Conservation (phyloP, 23 tunicate species). For the Trididemnum nubilum region DNA sequence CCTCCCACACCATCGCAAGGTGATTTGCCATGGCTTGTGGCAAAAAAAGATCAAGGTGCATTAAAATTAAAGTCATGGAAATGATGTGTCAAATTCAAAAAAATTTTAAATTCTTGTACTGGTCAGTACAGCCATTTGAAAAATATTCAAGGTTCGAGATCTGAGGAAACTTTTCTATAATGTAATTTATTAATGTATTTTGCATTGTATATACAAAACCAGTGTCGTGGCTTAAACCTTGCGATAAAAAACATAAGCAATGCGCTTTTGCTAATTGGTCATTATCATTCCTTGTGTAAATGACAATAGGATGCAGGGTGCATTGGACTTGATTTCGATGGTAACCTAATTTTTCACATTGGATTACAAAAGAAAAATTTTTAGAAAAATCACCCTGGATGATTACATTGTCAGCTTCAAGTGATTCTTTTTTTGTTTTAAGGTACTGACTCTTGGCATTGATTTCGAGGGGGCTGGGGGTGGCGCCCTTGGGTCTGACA, state of each 20-base stretch:
- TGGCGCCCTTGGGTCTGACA: too few species aligned
- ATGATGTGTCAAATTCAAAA: constrained; percentile 27
- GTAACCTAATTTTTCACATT: constrained; percentile 7
- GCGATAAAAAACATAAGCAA: constrained; percentile 6
- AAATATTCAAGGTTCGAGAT: constrained; percentile 9
- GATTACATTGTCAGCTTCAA: constrained; percentile 9
- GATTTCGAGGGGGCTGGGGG: too few species aligned
- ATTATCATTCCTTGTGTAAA: neutral
- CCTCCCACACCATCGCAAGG: constrained; percentile 36
- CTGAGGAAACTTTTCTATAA: constrained; percentile 17
- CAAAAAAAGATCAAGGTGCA: constrained; percentile 33
- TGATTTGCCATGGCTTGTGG: constrained; percentile 60
- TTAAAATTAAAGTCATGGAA: constrained; percentile 8
- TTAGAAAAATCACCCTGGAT: constrained; percentile 31
- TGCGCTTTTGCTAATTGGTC: neutral
- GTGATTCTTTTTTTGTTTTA: constrained; percentile 9
- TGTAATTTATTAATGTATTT: neutral
- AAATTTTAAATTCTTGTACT: constrained; percentile 31
- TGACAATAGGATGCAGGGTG: constrained; percentile 27
- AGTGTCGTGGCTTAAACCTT: constrained; percentile 12
- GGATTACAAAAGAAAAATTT: constrained; percentile 35
- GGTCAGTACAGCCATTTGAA: constrained; percentile 24
- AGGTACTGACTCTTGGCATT: too few species aligned
- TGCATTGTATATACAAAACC: constrained; percentile 35
- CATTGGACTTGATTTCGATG: constrained; percentile 26